phyloP scores from a whole-genome alignment of 1,140 invertebrate genomes.

The Drosophila kurseongensis region DNA sequence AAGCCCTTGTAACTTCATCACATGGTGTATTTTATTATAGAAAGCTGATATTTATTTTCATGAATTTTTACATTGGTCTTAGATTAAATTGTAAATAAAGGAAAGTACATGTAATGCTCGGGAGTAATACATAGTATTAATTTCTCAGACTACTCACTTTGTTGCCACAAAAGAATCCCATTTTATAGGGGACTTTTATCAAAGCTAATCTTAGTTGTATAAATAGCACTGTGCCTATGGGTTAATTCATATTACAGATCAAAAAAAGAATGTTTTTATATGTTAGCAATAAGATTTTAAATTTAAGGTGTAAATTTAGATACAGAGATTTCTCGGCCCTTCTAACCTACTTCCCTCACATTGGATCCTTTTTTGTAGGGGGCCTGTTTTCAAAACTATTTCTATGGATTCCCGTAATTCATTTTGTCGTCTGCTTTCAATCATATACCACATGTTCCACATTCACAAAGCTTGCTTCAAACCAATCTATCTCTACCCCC shows the following conservation, averaged over 20 bases:
- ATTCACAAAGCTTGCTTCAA: slow-evolving; percentile 38
- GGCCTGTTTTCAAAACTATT: slow-evolving; percentile 22
- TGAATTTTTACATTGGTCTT: no score
- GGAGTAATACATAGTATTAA: no score
- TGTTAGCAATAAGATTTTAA: slow-evolving; percentile 28
- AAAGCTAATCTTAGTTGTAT: no score
- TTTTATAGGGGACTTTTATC: no score
- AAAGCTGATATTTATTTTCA: background rate
- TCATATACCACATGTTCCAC: slow-evolving; percentile 34
- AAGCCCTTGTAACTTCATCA: background rate
- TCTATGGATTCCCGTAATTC: slow-evolving; percentile 42
- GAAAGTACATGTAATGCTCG: no score
- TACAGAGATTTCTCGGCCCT: slow-evolving; percentile 31
- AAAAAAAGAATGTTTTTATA: background rate
- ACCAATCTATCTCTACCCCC: slow-evolving; percentile 11
- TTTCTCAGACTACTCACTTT: no score
- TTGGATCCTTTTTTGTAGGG: slow-evolving; percentile 30
- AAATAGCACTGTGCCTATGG: no score
- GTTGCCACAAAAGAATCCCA: no score
- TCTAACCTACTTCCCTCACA: slow-evolving; percentile 21
- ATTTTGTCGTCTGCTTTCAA: slow-evolving; percentile 44
- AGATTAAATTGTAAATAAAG: no score
- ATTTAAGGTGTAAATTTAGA: slow-evolving; percentile 21
- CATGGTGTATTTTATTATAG: background rate
- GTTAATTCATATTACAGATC: no score